Evolutionary conservation across 1,140 invertebrate genomes (phyloP).

Genomic region (Himalopsyche phryganea): DNA sequence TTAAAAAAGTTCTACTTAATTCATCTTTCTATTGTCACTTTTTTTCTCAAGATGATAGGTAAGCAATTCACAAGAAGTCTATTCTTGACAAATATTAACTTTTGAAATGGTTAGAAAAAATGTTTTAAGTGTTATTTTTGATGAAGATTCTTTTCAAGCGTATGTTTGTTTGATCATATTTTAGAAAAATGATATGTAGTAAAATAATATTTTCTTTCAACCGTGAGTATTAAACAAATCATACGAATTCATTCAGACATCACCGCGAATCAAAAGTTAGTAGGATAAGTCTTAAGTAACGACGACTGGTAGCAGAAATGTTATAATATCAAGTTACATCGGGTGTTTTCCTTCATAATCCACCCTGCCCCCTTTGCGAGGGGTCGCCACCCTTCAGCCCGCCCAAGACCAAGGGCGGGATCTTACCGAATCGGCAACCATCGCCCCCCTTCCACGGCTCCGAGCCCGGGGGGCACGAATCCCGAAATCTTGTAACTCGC

Average conservation of each 20-base stretch:
- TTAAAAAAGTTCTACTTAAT: too few species aligned
- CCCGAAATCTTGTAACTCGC: conserved; percentile 35
- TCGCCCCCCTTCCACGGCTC: conserved; percentile 3
- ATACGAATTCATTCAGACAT: background rate
- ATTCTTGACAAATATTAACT: too few species aligned
- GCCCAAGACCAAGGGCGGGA: conserved; percentile 7
- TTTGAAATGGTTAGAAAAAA: too few species aligned
- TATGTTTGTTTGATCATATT: too few species aligned
- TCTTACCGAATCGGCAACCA: conserved; percentile 6
- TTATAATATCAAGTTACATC: conserved; percentile 33
- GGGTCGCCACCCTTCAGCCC: background rate
- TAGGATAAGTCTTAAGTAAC: conserved; percentile 24
- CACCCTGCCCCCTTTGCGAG: conserved; percentile 6
- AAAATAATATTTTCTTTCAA: too few species aligned
- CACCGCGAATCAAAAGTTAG: conserved; percentile 33
- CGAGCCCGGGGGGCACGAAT: conserved; percentile 22
- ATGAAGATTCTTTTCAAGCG: too few species aligned
- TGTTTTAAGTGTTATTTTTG: too few species aligned
- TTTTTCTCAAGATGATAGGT: too few species aligned
- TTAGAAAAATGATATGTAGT: too few species aligned
- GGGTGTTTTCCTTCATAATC: conserved; percentile 32
- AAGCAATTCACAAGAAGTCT: too few species aligned
- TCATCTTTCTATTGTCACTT: too few species aligned
- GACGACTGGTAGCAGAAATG: conserved; percentile 32
- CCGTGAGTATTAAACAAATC: too few species aligned